Percentiles rank a stretch among this genome's conserved stretches.
Evolutionary conservation across 2,113 vertebrate genomes (phyloP).

Genomic region (Mola mola): DNA sequence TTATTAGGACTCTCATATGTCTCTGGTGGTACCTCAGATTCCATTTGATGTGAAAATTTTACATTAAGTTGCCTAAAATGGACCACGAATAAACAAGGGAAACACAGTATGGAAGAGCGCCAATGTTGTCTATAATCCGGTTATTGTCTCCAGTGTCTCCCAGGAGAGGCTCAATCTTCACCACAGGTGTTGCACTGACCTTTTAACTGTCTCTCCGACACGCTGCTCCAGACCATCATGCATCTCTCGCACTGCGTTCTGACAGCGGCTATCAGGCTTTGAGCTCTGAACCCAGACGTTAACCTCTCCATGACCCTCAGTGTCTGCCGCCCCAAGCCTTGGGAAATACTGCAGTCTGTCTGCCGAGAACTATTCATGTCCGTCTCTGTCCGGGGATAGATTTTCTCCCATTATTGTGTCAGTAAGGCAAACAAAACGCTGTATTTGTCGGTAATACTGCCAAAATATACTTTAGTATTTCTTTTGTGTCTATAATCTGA

Average conservation of each 20-base stretch:
- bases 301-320: constrained; percentile 29
- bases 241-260: not conserved
- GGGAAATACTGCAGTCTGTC: constrained; percentile 9
- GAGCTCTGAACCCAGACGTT: constrained; percentile 39
- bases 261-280: constrained; percentile 14
- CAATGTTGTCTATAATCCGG: not conserved
- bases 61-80: not conserved
- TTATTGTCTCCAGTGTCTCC: constrained; percentile 4
- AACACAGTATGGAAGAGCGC: not conserved
- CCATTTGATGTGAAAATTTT: not conserved
- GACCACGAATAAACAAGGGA: not conserved
- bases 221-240: constrained; percentile 7
- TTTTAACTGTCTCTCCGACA: constrained; percentile 34
- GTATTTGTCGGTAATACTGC: too few species aligned
- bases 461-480: too few species aligned
- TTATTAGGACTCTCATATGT: too few species aligned
- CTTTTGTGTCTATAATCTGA: too few species aligned
- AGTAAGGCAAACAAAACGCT: too few species aligned
- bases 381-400: not conserved
- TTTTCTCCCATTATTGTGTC: too few species aligned
- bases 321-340: constrained; percentile 5
- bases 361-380: not conserved
- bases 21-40: not conserved
- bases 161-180: not conserved
- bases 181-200: constrained; percentile 30